Evolutionary conservation across 92 coral and sea anemone genomes (phyloP).

Genomic region (Metridium senile): DNA sequence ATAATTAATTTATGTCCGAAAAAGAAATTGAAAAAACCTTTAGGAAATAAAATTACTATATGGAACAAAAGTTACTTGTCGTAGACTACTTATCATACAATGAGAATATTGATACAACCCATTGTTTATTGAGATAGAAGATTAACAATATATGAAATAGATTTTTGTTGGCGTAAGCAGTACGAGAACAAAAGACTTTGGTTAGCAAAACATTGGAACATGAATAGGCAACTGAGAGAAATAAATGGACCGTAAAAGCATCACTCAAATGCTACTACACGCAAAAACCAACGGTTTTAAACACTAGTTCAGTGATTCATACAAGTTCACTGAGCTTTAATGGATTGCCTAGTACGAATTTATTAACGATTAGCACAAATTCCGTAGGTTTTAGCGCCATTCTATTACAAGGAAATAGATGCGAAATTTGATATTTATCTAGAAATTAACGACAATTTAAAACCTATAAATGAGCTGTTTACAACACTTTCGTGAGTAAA

Average conservation of each 20-base stretch:
- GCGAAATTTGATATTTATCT: conserved; percentile 1
- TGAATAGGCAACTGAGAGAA: conserved; percentile 21
- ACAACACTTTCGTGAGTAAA: background rate
- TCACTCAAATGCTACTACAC: conserved; percentile 11
- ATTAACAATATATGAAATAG: too few species aligned
- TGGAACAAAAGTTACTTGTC: background rate
- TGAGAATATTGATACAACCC: background rate
- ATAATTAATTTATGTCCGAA: conserved; percentile 37
- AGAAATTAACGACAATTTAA: background rate
- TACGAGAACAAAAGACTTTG: conserved; percentile 18
- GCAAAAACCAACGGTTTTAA: conserved; percentile 1
- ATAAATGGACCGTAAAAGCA: conserved; percentile 25
- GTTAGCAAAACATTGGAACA: conserved; percentile 25
- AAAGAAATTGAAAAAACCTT: conserved; percentile 11
- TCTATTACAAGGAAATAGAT: background rate
- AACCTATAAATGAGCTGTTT: background rate
- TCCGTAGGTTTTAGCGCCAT: conserved; percentile 1
- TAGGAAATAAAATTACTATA: background rate
- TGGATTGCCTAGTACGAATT: background rate
- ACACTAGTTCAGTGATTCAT: background rate
- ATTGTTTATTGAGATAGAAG: background rate
- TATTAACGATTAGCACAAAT: background rate
- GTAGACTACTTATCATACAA: background rate
- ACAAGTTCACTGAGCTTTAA: background rate
- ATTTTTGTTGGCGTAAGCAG: background rate